Evolutionary conservation across 2,888 invertebrate genomes (phyloP), one percentile per base, ranked within the genome.

Genomic region (Melinaea marsaeus): DNA sequence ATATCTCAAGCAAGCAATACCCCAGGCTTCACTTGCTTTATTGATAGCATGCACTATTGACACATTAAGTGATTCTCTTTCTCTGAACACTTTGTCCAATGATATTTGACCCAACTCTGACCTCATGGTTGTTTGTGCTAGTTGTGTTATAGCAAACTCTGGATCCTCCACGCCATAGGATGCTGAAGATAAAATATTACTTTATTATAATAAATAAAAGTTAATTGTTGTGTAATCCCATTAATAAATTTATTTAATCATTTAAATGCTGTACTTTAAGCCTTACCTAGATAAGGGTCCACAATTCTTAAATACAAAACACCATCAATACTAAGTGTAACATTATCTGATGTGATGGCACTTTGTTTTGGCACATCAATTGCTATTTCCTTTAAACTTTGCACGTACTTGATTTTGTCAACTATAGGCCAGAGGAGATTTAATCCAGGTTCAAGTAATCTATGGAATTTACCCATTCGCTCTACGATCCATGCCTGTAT

Each of bases 121-220:
- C 80, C 99, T 94, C 99, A 99, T 99, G 0, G 99, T 99, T 0
- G 99, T 99, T 92, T 99, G 99, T 2, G 99, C 99, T 56, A 99
- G 89, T 86, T 99, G 99, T 1, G 99, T 99, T 66, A 99, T 98
- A 0, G 99, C 99, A 92, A 98, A 99, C 86, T 99, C 99, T 0
- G 99, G 98, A 90, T 99, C 99, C 88, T 99, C 99, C 9, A 99
- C 99, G 33, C 99, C 99, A 86, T 99, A 99, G 70, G 98, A 98
- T 58, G 95, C 95, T 93, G 69, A 48, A 83, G 81, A 64, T 33
- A 45, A 57, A 55, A 64, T 64, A 63, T n/a, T n/a, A 9, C 4
- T n/a, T 47, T 47, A 47, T 47, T 4, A 47, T 4, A 47, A 47
- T 1, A 47, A 9, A 4, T 47, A 47, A 9, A n/a, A 47, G 7